A percentile compares a stretch with the other conserved stretches of the same genome.
Evolutionary conservation across 2,797 vertebrate species (phyloP).

Genomic region (Clarias fuscus): DNA sequence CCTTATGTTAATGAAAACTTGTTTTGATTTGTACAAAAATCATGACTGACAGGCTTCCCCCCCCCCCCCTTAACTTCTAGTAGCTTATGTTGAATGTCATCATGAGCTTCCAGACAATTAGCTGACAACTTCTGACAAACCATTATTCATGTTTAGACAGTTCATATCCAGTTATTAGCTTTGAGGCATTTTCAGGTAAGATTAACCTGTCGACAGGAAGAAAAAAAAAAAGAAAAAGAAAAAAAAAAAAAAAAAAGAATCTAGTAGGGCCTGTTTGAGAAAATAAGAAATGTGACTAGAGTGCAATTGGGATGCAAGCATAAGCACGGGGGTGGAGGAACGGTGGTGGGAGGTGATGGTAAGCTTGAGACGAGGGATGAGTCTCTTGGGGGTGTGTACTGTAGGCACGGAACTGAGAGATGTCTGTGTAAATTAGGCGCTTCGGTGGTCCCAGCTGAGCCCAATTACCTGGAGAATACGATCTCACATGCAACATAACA

Average conservation of each 20-base stretch:
- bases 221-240: neutral
- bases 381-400: slow-evolving; percentile 15
- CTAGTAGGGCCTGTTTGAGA: neutral
- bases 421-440: slow-evolving; percentile 44
- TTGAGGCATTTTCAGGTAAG: slow-evolving; percentile 1
- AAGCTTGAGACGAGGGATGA: slow-evolving; percentile 23
- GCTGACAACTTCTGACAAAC: slow-evolving; percentile 19
- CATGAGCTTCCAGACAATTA: slow-evolving; percentile 23
- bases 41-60: neutral
- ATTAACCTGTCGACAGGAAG: neutral
- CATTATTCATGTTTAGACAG: slow-evolving; percentile 26
- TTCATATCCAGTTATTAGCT: slow-evolving; percentile 11
- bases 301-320: slow-evolving; percentile 25
- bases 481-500: slow-evolving; percentile 67
- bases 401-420: slow-evolving; percentile 28
- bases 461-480: slow-evolving; percentile 79
- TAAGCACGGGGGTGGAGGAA: slow-evolving; percentile 10
- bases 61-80: neutral
- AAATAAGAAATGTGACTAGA: slow-evolving; percentile 36
- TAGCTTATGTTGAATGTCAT: neutral
- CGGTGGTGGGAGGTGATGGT: slow-evolving; percentile 5
- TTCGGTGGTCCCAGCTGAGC: slow-evolving; percentile 68
- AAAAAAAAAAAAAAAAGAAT: neutral
- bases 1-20: neutral
- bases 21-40: neutral